A percentile compares a stretch with the other conserved stretches of the same genome.
These are phyloP conservation scores for Simalia tracyae DNA, from an alignment of 2,797 vertebrate genomes.

Conservation along the genomic window DNA sequence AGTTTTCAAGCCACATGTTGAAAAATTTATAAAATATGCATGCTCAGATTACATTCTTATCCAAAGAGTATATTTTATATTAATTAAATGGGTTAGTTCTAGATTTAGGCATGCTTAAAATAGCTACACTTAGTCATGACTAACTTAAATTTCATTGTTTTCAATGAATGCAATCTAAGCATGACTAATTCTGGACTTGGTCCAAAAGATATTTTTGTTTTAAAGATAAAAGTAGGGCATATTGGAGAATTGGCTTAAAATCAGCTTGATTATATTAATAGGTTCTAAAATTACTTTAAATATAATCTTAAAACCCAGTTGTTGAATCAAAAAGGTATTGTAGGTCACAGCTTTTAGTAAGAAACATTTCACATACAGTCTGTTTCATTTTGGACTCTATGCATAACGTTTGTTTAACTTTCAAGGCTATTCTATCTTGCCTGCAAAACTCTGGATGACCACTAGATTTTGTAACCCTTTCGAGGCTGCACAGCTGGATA, in stretches of 20 bases:
- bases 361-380: neutral
- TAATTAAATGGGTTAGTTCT: neutral
- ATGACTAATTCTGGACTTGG: neutral
- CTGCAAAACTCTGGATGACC: neutral
- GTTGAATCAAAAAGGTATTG: neutral
- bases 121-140: neutral
- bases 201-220: neutral
- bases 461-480: neutral
- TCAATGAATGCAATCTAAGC: neutral
- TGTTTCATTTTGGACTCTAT: neutral
- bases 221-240: neutral
- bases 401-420: slow-evolving; percentile 16
- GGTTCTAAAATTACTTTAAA: neutral
- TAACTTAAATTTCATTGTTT: neutral
- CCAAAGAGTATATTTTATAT: neutral
- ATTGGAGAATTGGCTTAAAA: neutral
- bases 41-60: neutral
- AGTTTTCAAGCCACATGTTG: neutral
- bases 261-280: neutral
- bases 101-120: neutral
- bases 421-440: neutral
- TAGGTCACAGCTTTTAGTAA: neutral
- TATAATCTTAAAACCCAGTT: neutral
- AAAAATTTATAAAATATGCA: neutral
- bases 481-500: rapidly evolving